phyloP scores from a whole-genome alignment of 2,888 invertebrate genomes.

The Glyphotaelius pellucidus region DNA sequence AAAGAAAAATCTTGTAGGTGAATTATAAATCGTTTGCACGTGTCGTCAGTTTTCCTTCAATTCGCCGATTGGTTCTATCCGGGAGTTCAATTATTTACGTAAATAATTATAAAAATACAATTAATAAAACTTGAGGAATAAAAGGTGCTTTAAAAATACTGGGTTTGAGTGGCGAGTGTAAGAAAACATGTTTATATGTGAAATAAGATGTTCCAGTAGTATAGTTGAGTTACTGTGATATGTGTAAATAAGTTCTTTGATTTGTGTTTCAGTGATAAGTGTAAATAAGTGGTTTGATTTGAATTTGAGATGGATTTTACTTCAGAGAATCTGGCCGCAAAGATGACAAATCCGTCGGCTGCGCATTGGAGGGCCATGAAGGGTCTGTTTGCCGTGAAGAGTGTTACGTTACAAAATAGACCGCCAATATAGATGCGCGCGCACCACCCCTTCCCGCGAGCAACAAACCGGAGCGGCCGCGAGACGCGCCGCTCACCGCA shows the following conservation, averaged over 20 bases:
- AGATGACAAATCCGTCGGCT: background rate
- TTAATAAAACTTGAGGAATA: too few relatives aligned
- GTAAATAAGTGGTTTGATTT: background rate
- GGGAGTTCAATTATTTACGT: background rate
- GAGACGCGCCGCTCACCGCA: too few relatives aligned
- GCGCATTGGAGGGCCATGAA: background rate
- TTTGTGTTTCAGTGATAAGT: background rate
- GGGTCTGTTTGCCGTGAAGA: constrained; percentile 8
- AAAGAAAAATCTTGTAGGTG: background rate
- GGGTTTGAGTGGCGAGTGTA: too few relatives aligned
- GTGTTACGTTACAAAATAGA: too few relatives aligned
- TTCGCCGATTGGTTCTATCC: background rate
- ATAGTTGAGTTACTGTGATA: too few relatives aligned
- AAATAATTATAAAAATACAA: too few relatives aligned
- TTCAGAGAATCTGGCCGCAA: background rate
- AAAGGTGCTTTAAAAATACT: too few relatives aligned
- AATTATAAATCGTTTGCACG: background rate
- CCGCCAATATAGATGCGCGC: too few relatives aligned
- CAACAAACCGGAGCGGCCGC: too few relatives aligned
- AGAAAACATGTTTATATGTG: too few relatives aligned
- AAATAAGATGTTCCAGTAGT: too few relatives aligned
- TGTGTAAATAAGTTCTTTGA: background rate
- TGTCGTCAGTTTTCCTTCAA: background rate
- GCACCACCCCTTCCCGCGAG: too few relatives aligned
- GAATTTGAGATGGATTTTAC: background rate